phyloP scores from a whole-genome alignment of 2,113 vertebrate genomes.

The Mugil cephalus region DNA sequence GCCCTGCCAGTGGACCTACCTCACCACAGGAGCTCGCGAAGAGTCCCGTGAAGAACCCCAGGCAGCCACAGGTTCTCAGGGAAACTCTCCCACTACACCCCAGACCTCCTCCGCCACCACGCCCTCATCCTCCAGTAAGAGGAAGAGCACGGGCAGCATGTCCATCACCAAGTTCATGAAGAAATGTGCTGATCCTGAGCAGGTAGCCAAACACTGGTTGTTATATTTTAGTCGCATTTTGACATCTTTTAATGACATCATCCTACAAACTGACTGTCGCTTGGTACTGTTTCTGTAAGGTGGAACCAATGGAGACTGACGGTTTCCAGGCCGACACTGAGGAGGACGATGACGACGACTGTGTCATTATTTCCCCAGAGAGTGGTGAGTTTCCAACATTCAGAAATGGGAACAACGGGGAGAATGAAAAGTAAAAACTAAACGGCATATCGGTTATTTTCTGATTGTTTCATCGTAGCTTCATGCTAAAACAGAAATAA shows the following conservation, averaged over 20 bases:
- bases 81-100: conserved; percentile 75
- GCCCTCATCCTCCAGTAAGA: conserved; percentile 77
- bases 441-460: too few species aligned
- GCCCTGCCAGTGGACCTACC: conserved; percentile 93
- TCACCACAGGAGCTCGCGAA: conserved; percentile 85
- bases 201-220: conserved; percentile 77
- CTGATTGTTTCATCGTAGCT: too few species aligned
- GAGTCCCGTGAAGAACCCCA: conserved; percentile 85
- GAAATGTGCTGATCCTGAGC: conserved; percentile 80
- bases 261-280: background rate
- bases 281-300: conserved; percentile 55
- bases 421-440: too few species aligned
- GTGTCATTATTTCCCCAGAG: conserved; percentile 84
- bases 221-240: accelerated
- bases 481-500: too few species aligned
- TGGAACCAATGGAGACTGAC: conserved; percentile 86
- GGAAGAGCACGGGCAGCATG: conserved; percentile 90
- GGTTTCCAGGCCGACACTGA: conserved; percentile 98
- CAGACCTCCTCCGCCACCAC: conserved; percentile 69
- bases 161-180: conserved; percentile 97
- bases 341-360: conserved; percentile 91
- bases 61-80: conserved; percentile 60
- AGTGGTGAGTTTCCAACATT: conserved; percentile 83
- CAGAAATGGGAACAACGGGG: too few species aligned
- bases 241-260: too few species aligned